These are phyloP conservation scores for Lordiphosa collinella DNA, from an alignment of 1,140 invertebrate genomes.

Conservation along the genomic window DNA sequence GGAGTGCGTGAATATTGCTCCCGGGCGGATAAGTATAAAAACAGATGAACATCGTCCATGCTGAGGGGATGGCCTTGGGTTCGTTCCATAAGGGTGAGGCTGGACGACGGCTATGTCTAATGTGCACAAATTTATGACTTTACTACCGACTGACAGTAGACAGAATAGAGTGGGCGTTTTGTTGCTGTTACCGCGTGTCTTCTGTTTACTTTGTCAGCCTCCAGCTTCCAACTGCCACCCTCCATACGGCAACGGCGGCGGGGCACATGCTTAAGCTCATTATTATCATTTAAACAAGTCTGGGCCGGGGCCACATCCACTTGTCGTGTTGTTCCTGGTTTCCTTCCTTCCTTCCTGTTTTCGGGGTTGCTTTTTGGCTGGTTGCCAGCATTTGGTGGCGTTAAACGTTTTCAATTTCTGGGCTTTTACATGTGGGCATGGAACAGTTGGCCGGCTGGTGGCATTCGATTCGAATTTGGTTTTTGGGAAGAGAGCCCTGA, in stretches of 20 bases:
- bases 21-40: conserved; percentile 78
- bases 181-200: conserved; percentile 29
- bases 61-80: neutral
- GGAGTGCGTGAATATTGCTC: conserved; percentile 76
- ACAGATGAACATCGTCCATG: conserved; percentile 52
- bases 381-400: conserved; percentile 32
- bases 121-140: conserved; percentile 79
- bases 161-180: conserved; percentile 38
- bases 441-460: conserved; percentile 20
- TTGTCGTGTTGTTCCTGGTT: conserved; percentile 26
- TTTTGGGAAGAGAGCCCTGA: conserved; percentile 23
- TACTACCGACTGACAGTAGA: conserved; percentile 35
- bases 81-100: conserved; percentile 3
- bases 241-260: conserved; percentile 18
- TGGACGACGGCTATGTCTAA: conserved; percentile 74
- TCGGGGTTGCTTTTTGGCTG: conserved; percentile 45
- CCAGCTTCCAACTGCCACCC: conserved; percentile 41
- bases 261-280: conserved; percentile 76
- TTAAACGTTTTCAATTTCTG: conserved; percentile 68
- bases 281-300: conserved; percentile 77
- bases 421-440: conserved; percentile 1
- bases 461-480: conserved; percentile 38
- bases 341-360: conserved; percentile 5
- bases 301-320: conserved; percentile 34
- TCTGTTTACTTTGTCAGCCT: conserved; percentile 53